phyloP scores from a whole-genome alignment of 2,113 vertebrate species.

The Panthera uncia region DNA sequence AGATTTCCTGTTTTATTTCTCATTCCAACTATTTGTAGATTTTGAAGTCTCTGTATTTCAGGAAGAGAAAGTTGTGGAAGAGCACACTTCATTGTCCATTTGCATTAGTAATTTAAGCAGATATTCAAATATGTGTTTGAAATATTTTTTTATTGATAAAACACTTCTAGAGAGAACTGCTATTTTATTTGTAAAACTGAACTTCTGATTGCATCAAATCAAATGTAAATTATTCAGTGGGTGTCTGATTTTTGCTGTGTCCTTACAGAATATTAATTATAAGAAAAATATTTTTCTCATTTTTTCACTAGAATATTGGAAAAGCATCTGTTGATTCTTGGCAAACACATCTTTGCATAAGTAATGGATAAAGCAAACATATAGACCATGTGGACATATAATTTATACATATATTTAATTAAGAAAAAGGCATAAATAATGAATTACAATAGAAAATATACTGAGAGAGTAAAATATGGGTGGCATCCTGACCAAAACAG shows the following conservation, averaged over 20 bases:
- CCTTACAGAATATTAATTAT: neutral
- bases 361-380: neutral
- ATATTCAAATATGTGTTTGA: neutral
- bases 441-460: conserved; percentile 3
- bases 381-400: neutral
- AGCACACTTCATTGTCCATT: neutral
- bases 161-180: neutral
- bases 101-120: neutral
- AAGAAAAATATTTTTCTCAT: neutral
- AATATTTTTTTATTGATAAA: neutral
- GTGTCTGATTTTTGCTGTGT: neutral
- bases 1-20: neutral
- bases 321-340: neutral
- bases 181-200: conserved; percentile 8
- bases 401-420: neutral
- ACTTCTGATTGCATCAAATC: neutral
- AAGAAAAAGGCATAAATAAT: neutral
- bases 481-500: neutral
- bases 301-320: neutral
- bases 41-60: neutral
- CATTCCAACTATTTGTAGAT: neutral
- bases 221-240: neutral
- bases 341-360: neutral
- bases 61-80: neutral
- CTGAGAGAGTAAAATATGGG: neutral